phyloP scores from a whole-genome alignment of 2,888 invertebrate genomes.

The Rhopalosiphum nymphaeae region DNA sequence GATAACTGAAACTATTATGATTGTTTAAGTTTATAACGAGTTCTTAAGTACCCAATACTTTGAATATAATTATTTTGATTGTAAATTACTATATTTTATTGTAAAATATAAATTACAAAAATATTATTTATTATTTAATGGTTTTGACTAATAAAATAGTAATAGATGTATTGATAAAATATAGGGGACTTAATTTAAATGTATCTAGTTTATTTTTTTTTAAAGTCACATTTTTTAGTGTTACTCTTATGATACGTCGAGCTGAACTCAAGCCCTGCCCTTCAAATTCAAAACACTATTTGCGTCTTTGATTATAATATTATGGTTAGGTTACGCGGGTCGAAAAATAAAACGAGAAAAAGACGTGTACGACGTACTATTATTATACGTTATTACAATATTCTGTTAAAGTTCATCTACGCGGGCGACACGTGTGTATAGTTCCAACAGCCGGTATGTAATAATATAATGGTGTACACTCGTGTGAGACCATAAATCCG shows the following conservation, averaged over 20 bases:
- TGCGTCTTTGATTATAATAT: not conserved
- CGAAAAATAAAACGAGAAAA: not conserved
- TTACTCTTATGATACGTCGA: not conserved
- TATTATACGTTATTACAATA: not conserved
- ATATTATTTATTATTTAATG: not conserved
- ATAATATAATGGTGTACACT: not conserved
- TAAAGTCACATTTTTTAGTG: not conserved
- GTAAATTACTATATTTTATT: not conserved
- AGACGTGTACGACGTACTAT: not conserved
- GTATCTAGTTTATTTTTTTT: not conserved
- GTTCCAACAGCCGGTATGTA: not conserved
- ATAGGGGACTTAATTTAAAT: too few relatives aligned
- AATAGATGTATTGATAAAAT: too few relatives aligned
- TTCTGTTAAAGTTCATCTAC: not conserved
- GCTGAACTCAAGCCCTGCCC: not conserved
- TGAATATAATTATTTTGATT: not conserved
- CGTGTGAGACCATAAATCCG: slow-evolving; percentile 1
- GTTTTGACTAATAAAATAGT: not conserved
- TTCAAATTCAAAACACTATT: not conserved
- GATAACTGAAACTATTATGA: not conserved
- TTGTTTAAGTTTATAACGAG: not conserved
- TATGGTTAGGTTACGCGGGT: not conserved
- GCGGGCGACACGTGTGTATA: not conserved
- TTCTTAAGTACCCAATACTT: not conserved
- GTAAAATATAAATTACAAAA: not conserved